Percentiles rank a stretch among this genome's conserved stretches.
phyloP scores from a whole-genome alignment of 1,140 invertebrate species.

The Dryas iulia region DNA sequence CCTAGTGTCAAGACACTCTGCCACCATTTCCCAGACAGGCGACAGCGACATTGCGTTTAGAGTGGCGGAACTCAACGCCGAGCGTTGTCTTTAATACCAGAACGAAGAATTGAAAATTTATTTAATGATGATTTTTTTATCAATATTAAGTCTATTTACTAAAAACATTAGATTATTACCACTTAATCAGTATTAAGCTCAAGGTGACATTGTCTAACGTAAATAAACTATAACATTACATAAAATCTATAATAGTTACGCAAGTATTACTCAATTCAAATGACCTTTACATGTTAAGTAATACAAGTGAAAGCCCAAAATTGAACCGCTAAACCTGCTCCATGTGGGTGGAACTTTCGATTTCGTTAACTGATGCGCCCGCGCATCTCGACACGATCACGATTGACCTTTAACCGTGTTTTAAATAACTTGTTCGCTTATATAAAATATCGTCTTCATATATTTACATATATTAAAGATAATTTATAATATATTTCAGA shows the following conservation, averaged over 20 bases:
- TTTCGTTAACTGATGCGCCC: constrained; percentile 50
- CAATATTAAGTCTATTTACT: too few relatives aligned
- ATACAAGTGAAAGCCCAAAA: constrained; percentile 62
- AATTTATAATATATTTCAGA: not conserved
- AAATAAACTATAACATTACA: constrained; percentile 28
- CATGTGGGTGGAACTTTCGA: constrained; percentile 58
- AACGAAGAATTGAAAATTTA: too few relatives aligned
- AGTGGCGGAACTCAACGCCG: too few relatives aligned
- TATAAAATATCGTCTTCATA: constrained; percentile 17
- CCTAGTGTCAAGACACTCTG: too few relatives aligned
- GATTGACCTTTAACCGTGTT: constrained; percentile 49
- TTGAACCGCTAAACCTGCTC: constrained; percentile 50
- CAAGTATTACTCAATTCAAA: constrained; percentile 54
- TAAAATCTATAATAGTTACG: constrained; percentile 34
- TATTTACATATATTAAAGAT: constrained; percentile 23
- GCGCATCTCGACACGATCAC: constrained; percentile 40
- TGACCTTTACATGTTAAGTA: constrained; percentile 62
- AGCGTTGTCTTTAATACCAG: too few relatives aligned
- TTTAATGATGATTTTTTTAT: too few relatives aligned
- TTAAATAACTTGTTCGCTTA: constrained; percentile 16
- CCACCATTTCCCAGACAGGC: too few relatives aligned
- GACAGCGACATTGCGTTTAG: too few relatives aligned
- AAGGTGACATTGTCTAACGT: constrained; percentile 12
- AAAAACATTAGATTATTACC: not conserved
- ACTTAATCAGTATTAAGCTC: not conserved